Evolutionary conservation across 1,140 invertebrate genomes (phyloP), one percentile per base, ranked within the genome.

Genomic region (Mesaphorura yosii): DNA sequence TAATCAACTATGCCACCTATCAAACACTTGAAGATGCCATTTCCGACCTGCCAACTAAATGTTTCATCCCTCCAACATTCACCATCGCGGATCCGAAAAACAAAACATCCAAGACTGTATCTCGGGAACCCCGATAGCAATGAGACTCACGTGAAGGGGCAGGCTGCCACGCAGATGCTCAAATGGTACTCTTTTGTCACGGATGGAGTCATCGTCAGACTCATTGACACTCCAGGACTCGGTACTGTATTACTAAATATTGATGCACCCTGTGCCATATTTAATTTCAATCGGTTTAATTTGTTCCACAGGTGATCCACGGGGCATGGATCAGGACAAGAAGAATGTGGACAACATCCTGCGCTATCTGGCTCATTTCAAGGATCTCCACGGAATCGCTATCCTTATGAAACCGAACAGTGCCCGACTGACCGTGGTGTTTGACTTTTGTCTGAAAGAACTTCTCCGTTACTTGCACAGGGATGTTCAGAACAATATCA

Each of bases 391-490:
- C 29, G 62, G 22, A 12, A 61, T 64, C 38, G 54, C 5, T 31
- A 60, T 65, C 25, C 40, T 65, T 10, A 14, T 65, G 19, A 58
- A 57, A 38, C 48, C 64, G 3, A 65, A 63, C 40, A 3, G 44
- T 1, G 3, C 60, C 2, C 6, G 44, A 25, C 38, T 60, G 3
- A 64, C 51, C 22, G 26, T 56, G 12, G 31, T 31, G 15, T 65
- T 64, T 31, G 14, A 41, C n/a, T 64, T 60, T 42, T 64, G 62
- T 34, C 40, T 64, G 17, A 61, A 64, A 25, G 63, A 65, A 47
- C 37, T 64, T 10, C 27, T 64, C 0, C 25, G 40, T 47, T 22
- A 52, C 22, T 28, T 52, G n/a, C 50, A 52, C 25, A 6, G 22
- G 7, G 53, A 37, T 23, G 48, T 37, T 17, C 10, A 29, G 22